Conservation (phyloP, 2,888 invertebrate genomes). For the Temnothorax unifasciatus region DNA sequence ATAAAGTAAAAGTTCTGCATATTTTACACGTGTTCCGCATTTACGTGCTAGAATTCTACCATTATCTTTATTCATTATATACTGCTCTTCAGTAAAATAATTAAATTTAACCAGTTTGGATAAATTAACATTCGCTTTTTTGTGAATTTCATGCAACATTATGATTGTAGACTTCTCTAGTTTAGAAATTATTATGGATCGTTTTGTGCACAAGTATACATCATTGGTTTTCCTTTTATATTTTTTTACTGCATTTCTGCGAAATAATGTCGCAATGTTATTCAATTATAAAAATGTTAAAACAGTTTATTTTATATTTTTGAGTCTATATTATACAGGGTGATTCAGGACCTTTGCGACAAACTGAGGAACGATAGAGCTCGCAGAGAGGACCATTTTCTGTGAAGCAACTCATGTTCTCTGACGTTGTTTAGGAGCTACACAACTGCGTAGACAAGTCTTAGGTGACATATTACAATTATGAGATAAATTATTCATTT, state of each 20-base stretch:
- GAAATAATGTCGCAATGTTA: not conserved
- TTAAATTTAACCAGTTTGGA: constrained; percentile 41
- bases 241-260: constrained; percentile 44
- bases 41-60: not conserved
- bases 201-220: constrained; percentile 27
- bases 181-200: constrained; percentile 65
- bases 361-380: no score
- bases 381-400: no score
- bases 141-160: constrained; percentile 61
- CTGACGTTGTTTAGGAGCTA: no score
- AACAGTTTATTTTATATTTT: not conserved
- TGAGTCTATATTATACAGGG: no score
- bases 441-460: no score
- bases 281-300: not conserved
- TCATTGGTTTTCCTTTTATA: constrained; percentile 42
- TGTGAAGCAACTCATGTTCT: no score
- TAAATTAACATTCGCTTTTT: constrained; percentile 52
- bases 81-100: constrained; percentile 47
- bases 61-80: constrained; percentile 23
- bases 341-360: no score
- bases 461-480: no score
- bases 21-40: constrained; percentile 46
- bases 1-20: constrained; percentile 73
- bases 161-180: constrained; percentile 71
- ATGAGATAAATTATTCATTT: no score